phyloP scores from a whole-genome alignment of 2,797 vertebrate species.

The Linurgus olivaceus region DNA sequence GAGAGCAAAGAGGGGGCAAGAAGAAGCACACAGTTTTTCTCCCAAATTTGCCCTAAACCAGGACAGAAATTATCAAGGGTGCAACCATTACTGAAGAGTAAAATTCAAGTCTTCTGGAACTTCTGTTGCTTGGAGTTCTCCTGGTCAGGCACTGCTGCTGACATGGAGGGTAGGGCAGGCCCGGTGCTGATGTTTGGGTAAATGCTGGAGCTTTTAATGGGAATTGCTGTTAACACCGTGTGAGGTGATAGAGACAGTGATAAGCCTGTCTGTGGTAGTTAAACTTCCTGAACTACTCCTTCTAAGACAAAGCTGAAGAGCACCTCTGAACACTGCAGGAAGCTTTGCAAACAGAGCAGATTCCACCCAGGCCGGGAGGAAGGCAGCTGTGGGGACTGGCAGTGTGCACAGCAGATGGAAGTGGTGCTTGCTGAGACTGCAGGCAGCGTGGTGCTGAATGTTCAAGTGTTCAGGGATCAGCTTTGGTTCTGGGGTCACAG shows the following conservation, averaged over 20 bases:
- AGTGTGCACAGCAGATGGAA: neutral
- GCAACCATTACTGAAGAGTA: neutral
- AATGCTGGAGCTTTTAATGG: neutral
- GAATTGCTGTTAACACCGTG: neutral
- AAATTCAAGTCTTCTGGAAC: neutral
- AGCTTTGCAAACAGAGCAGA: neutral
- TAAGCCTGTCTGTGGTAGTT: slow-evolving; percentile 10
- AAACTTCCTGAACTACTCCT: slow-evolving; percentile 5
- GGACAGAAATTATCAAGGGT: neutral
- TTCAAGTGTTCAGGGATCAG: too few species aligned
- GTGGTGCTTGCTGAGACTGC: neutral
- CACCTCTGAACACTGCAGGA: neutral
- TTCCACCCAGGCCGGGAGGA: neutral
- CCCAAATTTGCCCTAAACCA: neutral
- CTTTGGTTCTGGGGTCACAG: neutral
- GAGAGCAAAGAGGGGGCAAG: neutral
- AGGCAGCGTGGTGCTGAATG: neutral
- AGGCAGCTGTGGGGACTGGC: neutral
- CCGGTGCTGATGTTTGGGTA: neutral
- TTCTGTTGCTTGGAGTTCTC: neutral
- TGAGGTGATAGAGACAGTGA: neutral
- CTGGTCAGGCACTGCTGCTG: neutral
- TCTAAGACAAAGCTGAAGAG: neutral
- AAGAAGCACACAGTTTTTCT: neutral
- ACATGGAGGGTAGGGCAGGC: fast-evolving